Evolutionary conservation across 2,797 vertebrate species (phyloP).

Genomic region (Acanthornis magna): DNA sequence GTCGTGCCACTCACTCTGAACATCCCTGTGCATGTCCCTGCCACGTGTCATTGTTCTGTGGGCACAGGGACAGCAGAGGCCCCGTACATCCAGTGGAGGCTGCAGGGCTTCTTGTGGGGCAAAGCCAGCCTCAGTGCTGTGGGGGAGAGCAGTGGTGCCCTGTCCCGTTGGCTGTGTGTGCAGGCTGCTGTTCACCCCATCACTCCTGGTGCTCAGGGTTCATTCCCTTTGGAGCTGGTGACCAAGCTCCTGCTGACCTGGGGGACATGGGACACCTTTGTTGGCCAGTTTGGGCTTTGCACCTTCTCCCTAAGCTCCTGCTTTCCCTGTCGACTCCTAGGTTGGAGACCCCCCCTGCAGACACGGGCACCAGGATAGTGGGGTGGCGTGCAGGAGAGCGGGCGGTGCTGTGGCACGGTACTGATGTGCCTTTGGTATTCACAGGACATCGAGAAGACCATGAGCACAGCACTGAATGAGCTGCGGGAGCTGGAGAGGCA

Average conservation of each 20-base stretch:
- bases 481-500: conserved; percentile 92
- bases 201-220: rapidly evolving
- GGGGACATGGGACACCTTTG: rapidly evolving
- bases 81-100: rapidly evolving
- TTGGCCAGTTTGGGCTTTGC: neutral
- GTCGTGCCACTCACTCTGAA: rapidly evolving
- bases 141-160: neutral
- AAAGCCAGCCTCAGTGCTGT: neutral
- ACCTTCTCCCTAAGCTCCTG: neutral
- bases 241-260: neutral
- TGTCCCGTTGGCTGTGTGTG: rapidly evolving
- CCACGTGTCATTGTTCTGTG: neutral
- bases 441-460: conserved; percentile 97
- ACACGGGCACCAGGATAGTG: rapidly evolving
- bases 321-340: neutral
- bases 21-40: neutral
- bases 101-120: neutral
- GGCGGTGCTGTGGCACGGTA: rapidly evolving
- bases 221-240: neutral
- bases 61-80: neutral
- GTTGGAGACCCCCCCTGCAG: neutral
- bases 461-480: conserved; percentile 93
- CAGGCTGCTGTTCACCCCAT: neutral
- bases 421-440: neutral
- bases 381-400: neutral